Evolutionary conservation across 2,888 invertebrate species (phyloP).

Genomic region (Drosophila tanythrix): DNA sequence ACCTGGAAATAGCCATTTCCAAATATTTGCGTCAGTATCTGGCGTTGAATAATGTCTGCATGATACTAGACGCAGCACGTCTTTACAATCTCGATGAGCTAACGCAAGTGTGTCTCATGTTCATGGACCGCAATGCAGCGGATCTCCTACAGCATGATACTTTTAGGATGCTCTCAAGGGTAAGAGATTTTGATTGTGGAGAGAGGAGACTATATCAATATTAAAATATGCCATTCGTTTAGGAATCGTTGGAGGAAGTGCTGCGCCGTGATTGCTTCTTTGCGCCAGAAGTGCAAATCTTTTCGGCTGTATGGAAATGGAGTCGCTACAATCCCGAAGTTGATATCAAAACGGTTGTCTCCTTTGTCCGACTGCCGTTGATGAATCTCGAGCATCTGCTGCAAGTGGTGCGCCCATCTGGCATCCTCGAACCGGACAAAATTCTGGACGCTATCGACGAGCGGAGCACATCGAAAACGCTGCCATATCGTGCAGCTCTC

Average conservation of each 20-base stretch:
- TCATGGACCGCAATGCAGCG: slow-evolving; percentile 94
- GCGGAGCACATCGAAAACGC: slow-evolving; percentile 91
- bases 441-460: slow-evolving; percentile 97
- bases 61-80: slow-evolving; percentile 96
- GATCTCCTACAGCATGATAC: slow-evolving; percentile 94
- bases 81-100: slow-evolving; percentile 89
- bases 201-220: background rate
- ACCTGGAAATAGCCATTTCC: slow-evolving; percentile 95
- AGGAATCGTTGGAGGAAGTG: slow-evolving; percentile 91
- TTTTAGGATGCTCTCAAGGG: slow-evolving; percentile 93
- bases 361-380: slow-evolving; percentile 92
- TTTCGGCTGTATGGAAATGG: slow-evolving; percentile 95
- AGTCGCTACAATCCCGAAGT: slow-evolving; percentile 90
- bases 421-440: slow-evolving; percentile 94
- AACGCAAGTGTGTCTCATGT: slow-evolving; percentile 93
- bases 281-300: slow-evolving; percentile 97
- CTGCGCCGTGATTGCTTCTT: slow-evolving; percentile 97
- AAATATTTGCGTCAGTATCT: slow-evolving; percentile 96
- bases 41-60: slow-evolving; percentile 95
- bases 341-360: slow-evolving; percentile 86
- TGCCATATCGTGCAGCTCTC: slow-evolving; percentile 93
- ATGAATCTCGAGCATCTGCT: slow-evolving; percentile 95
- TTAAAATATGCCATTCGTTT: background rate
- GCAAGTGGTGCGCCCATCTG: slow-evolving; percentile 94
- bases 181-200: slow-evolving; percentile 28